A percentile compares a stretch with the other conserved stretches of the same genome.
Conservation (phyloP, 2,888 invertebrate genomes). For the Amphipoea lucens region DNA sequence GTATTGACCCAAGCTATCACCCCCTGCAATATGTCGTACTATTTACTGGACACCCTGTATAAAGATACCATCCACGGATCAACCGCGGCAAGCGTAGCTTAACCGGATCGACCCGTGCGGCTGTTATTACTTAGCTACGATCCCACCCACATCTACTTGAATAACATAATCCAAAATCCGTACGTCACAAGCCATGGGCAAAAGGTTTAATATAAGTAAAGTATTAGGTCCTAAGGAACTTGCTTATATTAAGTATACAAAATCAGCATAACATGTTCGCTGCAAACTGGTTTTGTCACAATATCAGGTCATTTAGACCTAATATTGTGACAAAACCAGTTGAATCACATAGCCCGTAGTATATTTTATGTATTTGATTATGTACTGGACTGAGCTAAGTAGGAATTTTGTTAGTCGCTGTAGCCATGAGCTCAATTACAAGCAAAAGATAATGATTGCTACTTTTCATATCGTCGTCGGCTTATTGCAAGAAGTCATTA, state of each 20-base stretch:
- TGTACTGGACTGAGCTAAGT: not conserved
- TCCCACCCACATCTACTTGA: too few species aligned
- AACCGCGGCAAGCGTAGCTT: too few species aligned
- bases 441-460: not conserved
- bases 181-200: not conserved
- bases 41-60: too few species aligned
- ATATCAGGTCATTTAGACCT: not conserved
- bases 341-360: not conserved
- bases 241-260: constrained; percentile 1
- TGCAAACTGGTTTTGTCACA: not conserved
- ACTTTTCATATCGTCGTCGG: not conserved
- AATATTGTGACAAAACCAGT: constrained; percentile 19
- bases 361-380: constrained; percentile 24
- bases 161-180: not conserved
- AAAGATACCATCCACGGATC: too few species aligned
- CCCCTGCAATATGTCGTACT: too few species aligned
- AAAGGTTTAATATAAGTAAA: not conserved
- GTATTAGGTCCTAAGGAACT: not conserved
- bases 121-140: too few species aligned
- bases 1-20: too few species aligned
- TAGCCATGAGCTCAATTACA: constrained; percentile 19
- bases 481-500: too few species aligned
- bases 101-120: too few species aligned
- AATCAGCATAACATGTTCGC: constrained; percentile 8
- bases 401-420: constrained; percentile 17